Conservation (phyloP, 2,797 vertebrate genomes). For the Lacerta bilineata region DNA sequence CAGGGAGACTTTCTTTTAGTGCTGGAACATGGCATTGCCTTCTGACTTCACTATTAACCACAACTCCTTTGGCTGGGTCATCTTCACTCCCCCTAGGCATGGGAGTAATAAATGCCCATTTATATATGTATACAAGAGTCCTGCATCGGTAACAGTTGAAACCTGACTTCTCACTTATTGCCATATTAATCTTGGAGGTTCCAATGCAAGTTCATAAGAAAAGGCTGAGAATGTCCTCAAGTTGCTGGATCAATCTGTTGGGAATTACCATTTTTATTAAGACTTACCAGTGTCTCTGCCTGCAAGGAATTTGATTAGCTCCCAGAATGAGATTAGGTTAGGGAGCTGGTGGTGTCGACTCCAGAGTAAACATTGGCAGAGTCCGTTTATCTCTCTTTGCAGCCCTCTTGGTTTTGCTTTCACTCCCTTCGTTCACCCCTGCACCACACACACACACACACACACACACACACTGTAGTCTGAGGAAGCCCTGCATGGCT, state of each 20-base stretch:
- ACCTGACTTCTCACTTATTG: not conserved
- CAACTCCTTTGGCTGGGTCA: not conserved
- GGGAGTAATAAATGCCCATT: not conserved
- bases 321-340: conserved; percentile 56
- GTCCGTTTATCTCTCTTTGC: conserved; percentile 17
- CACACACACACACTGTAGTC: too few species aligned
- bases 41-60: not conserved
- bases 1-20: not conserved
- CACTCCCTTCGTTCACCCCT: too few species aligned
- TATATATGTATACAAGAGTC: not conserved
- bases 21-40: not conserved
- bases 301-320: conserved; percentile 64
- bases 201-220: not conserved
- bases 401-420: not conserved
- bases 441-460: too few species aligned
- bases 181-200: rapidly evolving
- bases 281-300: conserved; percentile 57
- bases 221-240: not conserved
- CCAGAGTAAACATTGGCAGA: not conserved
- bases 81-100: not conserved
- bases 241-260: conserved; percentile 55
- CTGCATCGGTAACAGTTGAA: not conserved
- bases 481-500: not conserved
- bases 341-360: not conserved
- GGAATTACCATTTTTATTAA: conserved; percentile 70